Base-by-base conservation (phyloP, 2,888 invertebrate species). In the Meloe dianella region DNA sequence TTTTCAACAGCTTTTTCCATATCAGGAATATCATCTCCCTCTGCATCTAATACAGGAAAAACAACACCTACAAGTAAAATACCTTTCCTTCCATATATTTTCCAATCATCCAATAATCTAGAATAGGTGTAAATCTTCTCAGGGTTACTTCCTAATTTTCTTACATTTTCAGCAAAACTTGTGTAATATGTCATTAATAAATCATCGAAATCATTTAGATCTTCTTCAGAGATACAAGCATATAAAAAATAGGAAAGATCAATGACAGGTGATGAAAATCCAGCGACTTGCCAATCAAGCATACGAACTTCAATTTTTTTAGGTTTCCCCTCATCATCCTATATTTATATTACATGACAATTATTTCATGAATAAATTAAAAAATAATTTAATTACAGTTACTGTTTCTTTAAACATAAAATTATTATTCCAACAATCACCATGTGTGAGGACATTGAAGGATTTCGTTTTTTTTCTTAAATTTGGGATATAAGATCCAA, bases 361-460 rank as follows among this genome's bases (percentile, higher is more conserved):
- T 27, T 27, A 27, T 27, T 27, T 27, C 27, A 27, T 27, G 4
- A 2, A 3, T 27, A 27, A 27, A 27, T 27, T 27, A 27, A 27
- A 1, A 27, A 27, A 27, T 27, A 4, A 3, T 27, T 27, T 27
- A 12, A 14, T 35, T 14, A 12, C 5, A 41, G 17, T 41, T 41
- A 41, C 41, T 17, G n/a, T n/a, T 0, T 7, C n/a, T 57, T 57
- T 57, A 22, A 9, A 57, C 29, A 69, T 60, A 24, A 67, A 59
- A 32, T 69, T 69, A 54, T 65, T 69, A 27, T 57, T 57, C 69
- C 69, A 69, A 30, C 60, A 67, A 38, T 69, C 69, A 1, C 64
- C 69, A 29, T 69, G 69, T 12, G 56, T 60, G 5, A 69, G 51
- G 6, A 61, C 62, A 17, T 17, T 32, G 17, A 61, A 57, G 5